A percentile compares a stretch with the other conserved stretches of the same genome.
Evolutionary conservation across 2,797 vertebrate genomes (phyloP).

Genomic region (Myripristis jacobus): DNA sequence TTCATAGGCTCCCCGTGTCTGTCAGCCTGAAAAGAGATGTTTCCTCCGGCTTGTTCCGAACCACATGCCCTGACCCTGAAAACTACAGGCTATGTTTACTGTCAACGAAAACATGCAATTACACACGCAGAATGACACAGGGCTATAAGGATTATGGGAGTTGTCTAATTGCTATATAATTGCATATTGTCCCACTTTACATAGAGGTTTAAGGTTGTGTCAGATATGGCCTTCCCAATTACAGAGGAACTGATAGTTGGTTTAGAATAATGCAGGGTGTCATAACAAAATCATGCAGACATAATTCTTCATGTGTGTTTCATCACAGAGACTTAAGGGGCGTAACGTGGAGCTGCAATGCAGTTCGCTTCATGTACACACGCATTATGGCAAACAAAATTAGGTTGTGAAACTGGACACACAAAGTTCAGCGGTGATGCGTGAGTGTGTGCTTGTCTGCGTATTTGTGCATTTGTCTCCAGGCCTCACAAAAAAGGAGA

Average conservation of each 20-base stretch:
- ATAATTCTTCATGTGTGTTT: constrained; percentile 57
- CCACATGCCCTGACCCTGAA: constrained; percentile 41
- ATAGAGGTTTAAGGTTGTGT: constrained; percentile 52
- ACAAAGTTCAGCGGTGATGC: constrained; percentile 48
- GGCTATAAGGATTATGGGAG: constrained; percentile 58
- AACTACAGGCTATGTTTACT: constrained; percentile 56
- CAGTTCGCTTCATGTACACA: constrained; percentile 35
- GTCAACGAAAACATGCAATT: constrained; percentile 70
- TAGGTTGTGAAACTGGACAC: constrained; percentile 58
- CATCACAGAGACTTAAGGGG: constrained; percentile 50
- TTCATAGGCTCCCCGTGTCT: constrained; percentile 35
- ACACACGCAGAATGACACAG: constrained; percentile 64
- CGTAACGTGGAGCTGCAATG: constrained; percentile 52
- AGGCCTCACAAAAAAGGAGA: no score
- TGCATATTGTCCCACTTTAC: constrained; percentile 52
- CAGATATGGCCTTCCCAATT: constrained; percentile 60
- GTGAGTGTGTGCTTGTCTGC: constrained; percentile 21
- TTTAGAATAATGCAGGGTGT: constrained; percentile 60
- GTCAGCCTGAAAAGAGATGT: constrained; percentile 44
- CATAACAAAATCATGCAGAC: constrained; percentile 63
- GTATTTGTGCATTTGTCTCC: constrained; percentile 14
- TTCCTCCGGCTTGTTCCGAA: constrained; percentile 51
- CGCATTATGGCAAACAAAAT: constrained; percentile 58
- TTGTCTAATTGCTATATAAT: constrained; percentile 73
- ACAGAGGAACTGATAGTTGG: constrained; percentile 42